These are phyloP conservation scores for Agrochola circellaris DNA, from an alignment of 2,888 invertebrate species.

Conservation along the genomic window DNA sequence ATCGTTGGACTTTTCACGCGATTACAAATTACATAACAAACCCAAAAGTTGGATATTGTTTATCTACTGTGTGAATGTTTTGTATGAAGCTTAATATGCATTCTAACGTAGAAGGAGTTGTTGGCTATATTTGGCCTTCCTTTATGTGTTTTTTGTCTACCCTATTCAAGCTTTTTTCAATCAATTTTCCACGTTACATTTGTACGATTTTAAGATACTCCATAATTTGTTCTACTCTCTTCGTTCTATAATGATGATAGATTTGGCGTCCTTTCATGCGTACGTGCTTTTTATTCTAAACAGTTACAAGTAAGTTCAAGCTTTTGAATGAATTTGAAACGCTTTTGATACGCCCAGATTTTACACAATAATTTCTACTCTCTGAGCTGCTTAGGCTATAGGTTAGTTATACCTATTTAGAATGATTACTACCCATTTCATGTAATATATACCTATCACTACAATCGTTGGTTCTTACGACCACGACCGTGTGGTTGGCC, in stretches of 20 bases:
- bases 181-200: not conserved
- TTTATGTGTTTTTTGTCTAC: not conserved
- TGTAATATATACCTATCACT: not conserved
- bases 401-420: not conserved
- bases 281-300: not conserved
- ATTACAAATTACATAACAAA: constrained; percentile 32
- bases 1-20: constrained; percentile 27
- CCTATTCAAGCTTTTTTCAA: not conserved
- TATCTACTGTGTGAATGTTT: constrained; percentile 36
- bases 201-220: not conserved
- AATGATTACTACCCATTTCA: not conserved
- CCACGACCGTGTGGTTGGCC: not conserved
- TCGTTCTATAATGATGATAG: not conserved
- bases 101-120: constrained; percentile 1
- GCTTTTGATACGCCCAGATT: not conserved
- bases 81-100: constrained; percentile 26
- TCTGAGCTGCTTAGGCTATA: not conserved
- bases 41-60: constrained; percentile 46
- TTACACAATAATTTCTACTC: not conserved
- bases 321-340: not conserved
- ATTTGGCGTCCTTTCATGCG: not conserved
- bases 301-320: not conserved
- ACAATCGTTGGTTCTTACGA: not conserved
- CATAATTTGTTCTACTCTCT: not conserved
- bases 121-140: constrained; percentile 4